These are phyloP conservation scores for Strix uralensis DNA, from an alignment of 2,113 vertebrate genomes.

Conservation along the genomic window DNA sequence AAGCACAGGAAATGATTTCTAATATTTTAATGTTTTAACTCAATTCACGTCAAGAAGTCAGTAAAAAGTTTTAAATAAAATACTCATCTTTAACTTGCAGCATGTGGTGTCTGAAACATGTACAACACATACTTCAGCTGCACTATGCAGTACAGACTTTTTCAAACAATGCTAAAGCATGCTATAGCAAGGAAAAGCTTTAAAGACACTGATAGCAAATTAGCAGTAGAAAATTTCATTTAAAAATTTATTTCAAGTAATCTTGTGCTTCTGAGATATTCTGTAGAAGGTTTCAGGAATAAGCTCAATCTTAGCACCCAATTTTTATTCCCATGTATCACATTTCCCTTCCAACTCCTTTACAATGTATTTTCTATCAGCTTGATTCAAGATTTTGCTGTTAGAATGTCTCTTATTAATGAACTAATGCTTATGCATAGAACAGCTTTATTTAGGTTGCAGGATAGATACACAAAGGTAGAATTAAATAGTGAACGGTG, in stretches of 20 bases:
- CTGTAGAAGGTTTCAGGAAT: background rate
- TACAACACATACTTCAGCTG: background rate
- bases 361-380: background rate
- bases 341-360: background rate
- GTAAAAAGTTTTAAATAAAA: background rate
- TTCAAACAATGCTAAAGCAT: background rate
- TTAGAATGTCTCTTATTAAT: background rate
- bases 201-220: background rate
- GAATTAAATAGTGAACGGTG: background rate
- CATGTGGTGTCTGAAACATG: no score
- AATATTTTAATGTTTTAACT: background rate
- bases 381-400: background rate
- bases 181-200: background rate
- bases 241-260: background rate
- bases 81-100: background rate
- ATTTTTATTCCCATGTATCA: background rate
- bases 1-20: background rate
- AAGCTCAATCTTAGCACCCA: background rate
- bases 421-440: background rate
- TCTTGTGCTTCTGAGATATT: background rate
- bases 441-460: background rate
- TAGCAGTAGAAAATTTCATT: background rate
- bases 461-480: background rate
- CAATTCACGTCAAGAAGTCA: background rate
- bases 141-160: background rate